phyloP scores from a whole-genome alignment of 2,113 vertebrate genomes.

The Poicephalus meyeri region DNA sequence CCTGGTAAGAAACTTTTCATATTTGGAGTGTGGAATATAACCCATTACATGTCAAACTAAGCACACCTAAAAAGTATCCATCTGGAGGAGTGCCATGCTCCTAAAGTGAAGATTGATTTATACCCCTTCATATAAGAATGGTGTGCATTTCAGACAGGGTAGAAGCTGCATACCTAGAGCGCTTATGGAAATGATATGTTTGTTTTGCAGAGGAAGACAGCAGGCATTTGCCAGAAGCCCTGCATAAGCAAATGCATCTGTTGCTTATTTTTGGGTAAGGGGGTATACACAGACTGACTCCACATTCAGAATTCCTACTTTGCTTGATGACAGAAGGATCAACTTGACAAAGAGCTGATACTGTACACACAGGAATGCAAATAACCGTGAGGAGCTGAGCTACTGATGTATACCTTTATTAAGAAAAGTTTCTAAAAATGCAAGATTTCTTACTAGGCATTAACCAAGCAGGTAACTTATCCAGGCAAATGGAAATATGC shows the following conservation, averaged over 20 bases:
- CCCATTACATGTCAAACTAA: not conserved
- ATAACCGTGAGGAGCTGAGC: not conserved
- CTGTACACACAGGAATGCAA: not conserved
- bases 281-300: not conserved
- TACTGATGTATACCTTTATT: not conserved
- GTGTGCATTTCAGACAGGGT: not conserved
- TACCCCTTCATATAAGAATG: not conserved
- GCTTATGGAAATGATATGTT: not conserved
- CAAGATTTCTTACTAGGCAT: not conserved
- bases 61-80: not conserved
- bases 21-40: not conserved
- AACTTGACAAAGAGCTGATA: not conserved
- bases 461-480: not conserved
- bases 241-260: not conserved
- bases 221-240: not conserved
- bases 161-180: not conserved
- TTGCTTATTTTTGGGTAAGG: slow-evolving; percentile 9
- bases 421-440: not conserved
- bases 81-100: not conserved
- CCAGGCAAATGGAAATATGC: not conserved
- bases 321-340: not conserved
- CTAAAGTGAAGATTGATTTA: not conserved
- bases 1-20: not conserved
- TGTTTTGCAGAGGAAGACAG: not conserved
- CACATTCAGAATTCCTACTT: not conserved